Evolutionary conservation across 92 coral and sea anemone species (phyloP).

Genomic region (Phenganax stokvisi): DNA sequence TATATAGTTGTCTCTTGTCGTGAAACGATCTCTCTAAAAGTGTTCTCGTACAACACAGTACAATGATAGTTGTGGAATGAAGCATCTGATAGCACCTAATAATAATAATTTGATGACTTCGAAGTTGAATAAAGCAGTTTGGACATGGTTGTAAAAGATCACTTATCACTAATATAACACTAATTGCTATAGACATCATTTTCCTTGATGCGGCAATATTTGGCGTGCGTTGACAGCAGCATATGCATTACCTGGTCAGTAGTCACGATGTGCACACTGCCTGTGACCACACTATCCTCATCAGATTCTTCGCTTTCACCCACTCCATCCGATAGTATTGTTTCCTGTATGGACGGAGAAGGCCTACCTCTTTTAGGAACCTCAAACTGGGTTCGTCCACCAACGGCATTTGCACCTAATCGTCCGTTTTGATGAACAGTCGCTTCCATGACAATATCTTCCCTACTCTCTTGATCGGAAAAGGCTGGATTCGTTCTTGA

Average conservation of each 20-base stretch:
- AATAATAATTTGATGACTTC: too few relatives aligned
- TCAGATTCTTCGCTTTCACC: conserved; percentile 47
- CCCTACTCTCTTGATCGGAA: conserved; percentile 61
- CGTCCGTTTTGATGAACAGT: conserved; percentile 49
- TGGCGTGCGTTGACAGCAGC: not conserved
- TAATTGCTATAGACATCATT: too few relatives aligned
- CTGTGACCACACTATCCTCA: conserved; percentile 45
- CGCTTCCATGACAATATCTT: conserved; percentile 22
- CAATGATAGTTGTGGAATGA: too few relatives aligned
- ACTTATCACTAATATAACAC: too few relatives aligned
- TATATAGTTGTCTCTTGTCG: too few relatives aligned
- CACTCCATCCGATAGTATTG: conserved; percentile 50
- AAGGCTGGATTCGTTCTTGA: conserved; percentile 56
- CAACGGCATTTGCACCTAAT: conserved; percentile 28
- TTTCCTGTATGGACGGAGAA: conserved; percentile 27
- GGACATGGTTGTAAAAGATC: too few relatives aligned
- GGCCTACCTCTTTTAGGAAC: conserved; percentile 34
- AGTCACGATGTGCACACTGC: conserved; percentile 51
- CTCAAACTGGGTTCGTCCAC: not conserved
- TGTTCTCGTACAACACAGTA: too few relatives aligned
- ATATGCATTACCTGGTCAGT: conserved; percentile 41
- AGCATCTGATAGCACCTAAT: too few relatives aligned
- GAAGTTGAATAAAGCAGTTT: too few relatives aligned
- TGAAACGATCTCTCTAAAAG: too few relatives aligned
- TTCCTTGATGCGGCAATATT: not conserved